These are phyloP conservation scores for Diuraphis noxia DNA, from an alignment of 1,140 invertebrate genomes.

Conservation along the genomic window DNA sequence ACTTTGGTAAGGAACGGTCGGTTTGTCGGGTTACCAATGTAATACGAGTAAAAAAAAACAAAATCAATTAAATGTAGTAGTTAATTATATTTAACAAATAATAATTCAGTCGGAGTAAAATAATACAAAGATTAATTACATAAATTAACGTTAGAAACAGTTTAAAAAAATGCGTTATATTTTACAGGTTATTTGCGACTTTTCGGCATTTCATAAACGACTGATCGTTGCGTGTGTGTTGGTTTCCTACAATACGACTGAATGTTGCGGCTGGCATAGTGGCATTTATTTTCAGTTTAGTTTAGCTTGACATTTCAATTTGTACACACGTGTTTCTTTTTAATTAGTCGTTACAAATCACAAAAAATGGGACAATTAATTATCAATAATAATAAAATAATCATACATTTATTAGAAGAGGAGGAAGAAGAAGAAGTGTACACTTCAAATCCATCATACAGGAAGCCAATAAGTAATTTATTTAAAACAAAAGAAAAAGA, in stretches of 20 bases:
- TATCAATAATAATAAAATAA: conserved; percentile 22
- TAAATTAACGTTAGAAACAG: no score
- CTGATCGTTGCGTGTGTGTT: neutral
- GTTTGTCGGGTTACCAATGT: no score
- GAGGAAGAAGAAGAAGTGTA: conserved; percentile 3
- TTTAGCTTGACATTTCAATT: neutral
- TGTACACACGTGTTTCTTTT: conserved; percentile 4
- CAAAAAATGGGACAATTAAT: neutral
- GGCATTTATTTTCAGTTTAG: conserved; percentile 12
- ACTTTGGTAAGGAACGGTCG: no score
- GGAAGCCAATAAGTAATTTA: neutral
- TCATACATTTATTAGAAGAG: neutral
- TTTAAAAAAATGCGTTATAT: no score
- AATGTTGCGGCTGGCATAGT: neutral
- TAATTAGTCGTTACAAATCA: conserved; percentile 1
- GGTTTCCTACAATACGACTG: conserved; percentile 25
- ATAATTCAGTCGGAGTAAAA: no score
- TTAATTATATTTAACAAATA: no score
- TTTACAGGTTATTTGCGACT: no score
- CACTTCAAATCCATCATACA: no score
- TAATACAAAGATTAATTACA: no score
- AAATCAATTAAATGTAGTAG: no score
- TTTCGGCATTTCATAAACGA: no score
- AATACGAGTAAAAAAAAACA: no score
- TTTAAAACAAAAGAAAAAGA: conserved; percentile 3